Base-by-base conservation (phyloP, 1,140 invertebrate species). In the Gryllus bimaculatus region DNA sequence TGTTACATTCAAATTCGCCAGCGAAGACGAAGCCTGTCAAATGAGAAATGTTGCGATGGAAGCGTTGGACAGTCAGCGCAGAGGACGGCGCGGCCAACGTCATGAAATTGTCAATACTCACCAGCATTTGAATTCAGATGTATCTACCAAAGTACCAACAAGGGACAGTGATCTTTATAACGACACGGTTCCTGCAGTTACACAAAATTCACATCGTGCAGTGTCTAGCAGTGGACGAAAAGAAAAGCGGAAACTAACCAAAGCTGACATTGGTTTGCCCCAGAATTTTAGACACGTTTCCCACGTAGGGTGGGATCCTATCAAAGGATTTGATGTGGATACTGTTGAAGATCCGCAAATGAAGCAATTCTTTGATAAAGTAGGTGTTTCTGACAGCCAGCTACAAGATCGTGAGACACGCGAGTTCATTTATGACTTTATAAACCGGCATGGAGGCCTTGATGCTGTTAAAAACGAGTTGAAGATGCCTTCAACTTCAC, bases 351-450 rank as follows among this genome's bases (percentile, higher is more conserved):
- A 96, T 85, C 89, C 92, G 48, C 88, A 93, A 81, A 88, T 97
- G 82, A 91, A 91, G 82, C 87, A 89, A 79, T 93, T 98, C 84
- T 94, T 98, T 83, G 87, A 89, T 76, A 91, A 90, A 88, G 92
- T 93, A 80, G 94, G 95, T 81, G 90, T 97, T 4, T 94, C 93
- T 7, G 92, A 94, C 76, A 90, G 88, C 78, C 91, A 96, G 82
- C 88, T 97, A 7, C 88, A 92, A 81, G 93, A 98, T 86, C 90
- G 91, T 81, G 91, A 93, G n/a, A 98, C 96, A 3, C 88, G 95
- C 21, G 91, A 95, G 79, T 98, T 97, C 85, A 98, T 99, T 84
- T 98, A 98, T 85, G 93, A 97, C 86, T 98, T 98, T 84, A 95
- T 98, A 81, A 91, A 95, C 83, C 88, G 86, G 80, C 88, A 96